Evolutionary conservation across 2,113 vertebrate genomes (phyloP).

Genomic region (Fregata magnificens): DNA sequence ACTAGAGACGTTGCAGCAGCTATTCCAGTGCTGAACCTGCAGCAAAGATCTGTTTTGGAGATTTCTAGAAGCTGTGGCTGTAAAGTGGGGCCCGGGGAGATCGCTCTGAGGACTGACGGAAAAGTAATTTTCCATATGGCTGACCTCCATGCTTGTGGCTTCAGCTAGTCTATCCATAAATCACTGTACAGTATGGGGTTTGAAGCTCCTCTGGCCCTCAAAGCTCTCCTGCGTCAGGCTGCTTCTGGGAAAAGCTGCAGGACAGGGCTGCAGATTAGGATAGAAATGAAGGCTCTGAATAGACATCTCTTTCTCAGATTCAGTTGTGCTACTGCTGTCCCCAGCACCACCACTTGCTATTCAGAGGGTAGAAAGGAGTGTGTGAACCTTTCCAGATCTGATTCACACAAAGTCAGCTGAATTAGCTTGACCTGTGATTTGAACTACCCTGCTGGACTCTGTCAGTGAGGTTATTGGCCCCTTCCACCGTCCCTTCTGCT

Average conservation of each 20-base stretch:
- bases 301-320: neutral
- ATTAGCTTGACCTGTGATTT: neutral
- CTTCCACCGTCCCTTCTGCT: neutral
- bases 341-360: neutral
- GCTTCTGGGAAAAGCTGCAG: neutral
- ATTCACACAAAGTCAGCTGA: neutral
- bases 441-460: neutral
- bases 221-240: neutral
- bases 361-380: neutral
- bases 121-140: neutral
- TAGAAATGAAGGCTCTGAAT: neutral
- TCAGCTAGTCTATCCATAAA: neutral
- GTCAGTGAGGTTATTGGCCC: neutral
- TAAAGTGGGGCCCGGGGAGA: neutral
- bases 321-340: neutral
- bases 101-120: rapidly evolving
- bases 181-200: no score
- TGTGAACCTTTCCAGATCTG: neutral
- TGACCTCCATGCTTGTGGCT: neutral
- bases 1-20: neutral
- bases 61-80: neutral
- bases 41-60: neutral
- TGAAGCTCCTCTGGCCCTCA: neutral
- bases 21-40: neutral
- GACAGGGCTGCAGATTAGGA: neutral